Conservation (phyloP, 1,140 invertebrate species). For the Macrobrachium rosenbergii region DNA sequence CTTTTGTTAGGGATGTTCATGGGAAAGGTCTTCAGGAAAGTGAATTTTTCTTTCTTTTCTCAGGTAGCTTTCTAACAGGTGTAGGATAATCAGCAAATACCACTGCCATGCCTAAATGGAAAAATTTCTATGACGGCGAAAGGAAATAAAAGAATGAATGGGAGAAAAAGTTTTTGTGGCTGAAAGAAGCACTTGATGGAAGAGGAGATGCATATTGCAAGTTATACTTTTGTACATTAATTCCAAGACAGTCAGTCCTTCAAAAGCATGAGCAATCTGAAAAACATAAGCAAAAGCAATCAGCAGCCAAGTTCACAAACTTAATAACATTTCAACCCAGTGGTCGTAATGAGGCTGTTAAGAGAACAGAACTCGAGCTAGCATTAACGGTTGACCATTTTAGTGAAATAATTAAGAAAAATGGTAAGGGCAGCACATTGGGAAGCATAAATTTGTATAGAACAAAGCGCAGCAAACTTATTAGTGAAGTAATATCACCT, state of each 20-base stretch:
- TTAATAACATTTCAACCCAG: not conserved
- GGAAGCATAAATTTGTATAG: slow-evolving; percentile 6
- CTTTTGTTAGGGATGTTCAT: no score
- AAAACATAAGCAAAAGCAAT: slow-evolving; percentile 10
- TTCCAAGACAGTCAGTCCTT: not conserved
- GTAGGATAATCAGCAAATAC: slow-evolving; percentile 10
- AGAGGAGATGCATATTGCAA: slow-evolving; percentile 4
- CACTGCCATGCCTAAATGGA: slow-evolving; percentile 30
- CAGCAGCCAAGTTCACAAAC: not conserved
- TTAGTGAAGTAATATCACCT: slow-evolving; percentile 29
- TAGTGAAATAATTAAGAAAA: slow-evolving; percentile 1
- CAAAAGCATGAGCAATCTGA: slow-evolving; percentile 11
- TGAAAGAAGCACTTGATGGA: slow-evolving; percentile 25
- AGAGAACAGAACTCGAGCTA: not conserved
- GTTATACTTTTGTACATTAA: not conserved
- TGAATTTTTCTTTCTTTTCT: no score
- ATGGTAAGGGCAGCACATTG: not conserved
- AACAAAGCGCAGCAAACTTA: slow-evolving; percentile 42
- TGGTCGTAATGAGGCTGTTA: slow-evolving; percentile 10
- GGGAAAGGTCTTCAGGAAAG: no score
- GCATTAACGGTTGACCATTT: not conserved
- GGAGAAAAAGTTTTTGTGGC: slow-evolving; percentile 1
- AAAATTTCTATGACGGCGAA: not conserved
- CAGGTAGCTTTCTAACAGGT: no score
- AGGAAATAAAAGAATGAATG: slow-evolving; percentile 17